Conservation (phyloP, 2,797 vertebrate species). For the Oophaga sylvatica region DNA sequence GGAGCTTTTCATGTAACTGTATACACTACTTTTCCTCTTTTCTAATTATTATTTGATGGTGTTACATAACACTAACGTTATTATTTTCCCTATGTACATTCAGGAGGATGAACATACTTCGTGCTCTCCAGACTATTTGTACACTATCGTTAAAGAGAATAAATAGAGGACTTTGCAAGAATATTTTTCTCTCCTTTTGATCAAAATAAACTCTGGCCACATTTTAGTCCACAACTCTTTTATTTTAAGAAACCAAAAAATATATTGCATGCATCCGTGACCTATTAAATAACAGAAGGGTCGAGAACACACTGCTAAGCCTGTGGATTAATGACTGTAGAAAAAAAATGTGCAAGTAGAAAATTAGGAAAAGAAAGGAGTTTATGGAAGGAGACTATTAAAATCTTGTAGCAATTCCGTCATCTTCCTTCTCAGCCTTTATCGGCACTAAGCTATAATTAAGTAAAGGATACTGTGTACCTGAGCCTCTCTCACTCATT, state of each 20-base stretch:
- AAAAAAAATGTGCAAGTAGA: slow-evolving; percentile 12
- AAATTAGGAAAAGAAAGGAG: slow-evolving; percentile 21
- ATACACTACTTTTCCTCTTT: not conserved
- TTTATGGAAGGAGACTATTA: slow-evolving; percentile 30
- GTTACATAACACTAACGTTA: not conserved
- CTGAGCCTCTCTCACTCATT: slow-evolving; percentile 69
- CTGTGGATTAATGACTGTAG: slow-evolving; percentile 6
- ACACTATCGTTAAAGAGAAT: not conserved
- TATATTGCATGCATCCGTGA: slow-evolving; percentile 2
- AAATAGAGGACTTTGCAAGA: not conserved
- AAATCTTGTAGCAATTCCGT: slow-evolving; percentile 35
- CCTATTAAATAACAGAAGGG: slow-evolving; percentile 29
- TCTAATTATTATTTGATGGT: not conserved
- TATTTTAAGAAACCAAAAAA: slow-evolving; percentile 16
- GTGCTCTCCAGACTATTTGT: not conserved
- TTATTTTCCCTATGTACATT: not conserved
- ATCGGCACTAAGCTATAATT: slow-evolving; percentile 43
- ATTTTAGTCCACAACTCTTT: not conserved
- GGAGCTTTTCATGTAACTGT: not conserved
- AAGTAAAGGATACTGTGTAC: not conserved
- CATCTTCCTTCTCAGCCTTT: slow-evolving; percentile 53
- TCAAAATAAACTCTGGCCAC: not conserved
- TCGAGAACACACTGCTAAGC: slow-evolving; percentile 25
- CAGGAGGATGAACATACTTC: not conserved
- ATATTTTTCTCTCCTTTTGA: not conserved